Evolutionary conservation across 64 coral and sea anemone genomes (phyloP).

Genomic region (Stichodactyla mertensii): DNA sequence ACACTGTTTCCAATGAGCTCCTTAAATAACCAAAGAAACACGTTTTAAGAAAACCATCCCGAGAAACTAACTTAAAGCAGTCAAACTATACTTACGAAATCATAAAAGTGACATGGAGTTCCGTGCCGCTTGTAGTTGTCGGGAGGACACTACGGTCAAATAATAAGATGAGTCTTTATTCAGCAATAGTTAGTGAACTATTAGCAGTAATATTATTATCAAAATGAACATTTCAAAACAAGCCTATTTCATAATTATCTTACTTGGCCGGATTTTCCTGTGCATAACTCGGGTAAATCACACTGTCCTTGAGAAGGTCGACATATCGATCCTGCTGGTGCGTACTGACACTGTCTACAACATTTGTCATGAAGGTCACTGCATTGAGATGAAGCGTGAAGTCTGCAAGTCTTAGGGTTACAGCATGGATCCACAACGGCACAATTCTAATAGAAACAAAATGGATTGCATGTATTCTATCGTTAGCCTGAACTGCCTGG

Average conservation of each 20-base stretch:
- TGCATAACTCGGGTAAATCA: slow-evolving; percentile 38
- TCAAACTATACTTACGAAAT: not conserved
- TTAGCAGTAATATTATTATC: too few species aligned
- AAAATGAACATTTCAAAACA: too few species aligned
- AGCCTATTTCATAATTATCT: not conserved
- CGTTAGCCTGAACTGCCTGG: too few species aligned
- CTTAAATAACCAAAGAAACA: not conserved
- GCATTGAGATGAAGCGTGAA: slow-evolving; percentile 6
- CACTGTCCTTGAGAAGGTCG: slow-evolving; percentile 27
- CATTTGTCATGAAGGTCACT: slow-evolving; percentile 21
- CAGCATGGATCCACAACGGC: slow-evolving; percentile 30
- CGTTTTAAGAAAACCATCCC: not conserved
- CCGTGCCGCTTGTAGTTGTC: not conserved
- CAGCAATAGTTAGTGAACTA: too few species aligned
- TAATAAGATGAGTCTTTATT: not conserved
- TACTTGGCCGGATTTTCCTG: slow-evolving; percentile 26
- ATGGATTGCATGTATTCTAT: not conserved
- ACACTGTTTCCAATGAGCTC: slow-evolving; percentile 24
- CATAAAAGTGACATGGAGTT: not conserved
- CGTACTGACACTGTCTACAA: slow-evolving; percentile 23
- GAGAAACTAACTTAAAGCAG: not conserved
- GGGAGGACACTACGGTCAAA: not conserved
- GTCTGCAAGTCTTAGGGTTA: slow-evolving; percentile 24
- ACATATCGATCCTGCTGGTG: slow-evolving; percentile 33
- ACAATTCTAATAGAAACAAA: not conserved